Conservation (phyloP, 2,113 vertebrate genomes). For the Sebastes schlegelii region DNA sequence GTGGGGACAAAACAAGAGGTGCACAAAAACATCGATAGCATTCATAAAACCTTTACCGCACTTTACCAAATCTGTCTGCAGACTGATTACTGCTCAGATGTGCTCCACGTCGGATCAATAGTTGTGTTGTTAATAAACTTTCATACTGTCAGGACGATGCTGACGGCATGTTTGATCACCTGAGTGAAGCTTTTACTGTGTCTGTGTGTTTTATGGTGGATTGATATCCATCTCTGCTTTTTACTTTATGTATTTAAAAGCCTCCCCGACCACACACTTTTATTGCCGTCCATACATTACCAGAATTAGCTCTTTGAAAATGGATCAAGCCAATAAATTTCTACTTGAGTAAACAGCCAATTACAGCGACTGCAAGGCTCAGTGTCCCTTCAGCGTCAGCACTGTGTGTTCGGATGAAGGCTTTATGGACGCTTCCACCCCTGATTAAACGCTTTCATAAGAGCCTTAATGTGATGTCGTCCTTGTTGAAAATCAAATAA, state of each 20-base stretch:
- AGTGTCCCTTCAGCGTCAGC: conserved; percentile 11
- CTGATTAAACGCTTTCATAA: not conserved
- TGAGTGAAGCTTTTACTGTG: not conserved
- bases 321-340: conserved; percentile 43
- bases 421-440: not conserved
- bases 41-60: no score
- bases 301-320: conserved; percentile 47
- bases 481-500: not conserved
- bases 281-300: conserved; percentile 37
- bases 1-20: no score
- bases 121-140: conserved; percentile 9
- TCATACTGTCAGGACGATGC: not conserved
- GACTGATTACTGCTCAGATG: not conserved
- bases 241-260: conserved; percentile 25
- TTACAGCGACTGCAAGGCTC: not conserved
- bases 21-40: no score
- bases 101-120: not conserved
- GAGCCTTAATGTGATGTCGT: not conserved
- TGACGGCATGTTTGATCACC: not conserved
- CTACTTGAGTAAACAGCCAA: conserved; percentile 10
- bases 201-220: not conserved
- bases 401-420: not conserved
- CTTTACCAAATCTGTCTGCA: not conserved
- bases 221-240: conserved; percentile 9
- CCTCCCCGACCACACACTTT: not conserved